Percentiles rank a stretch among this genome's conserved stretches.
Conservation (phyloP, 2,888 invertebrate species). For the Mythimna vitellina region DNA sequence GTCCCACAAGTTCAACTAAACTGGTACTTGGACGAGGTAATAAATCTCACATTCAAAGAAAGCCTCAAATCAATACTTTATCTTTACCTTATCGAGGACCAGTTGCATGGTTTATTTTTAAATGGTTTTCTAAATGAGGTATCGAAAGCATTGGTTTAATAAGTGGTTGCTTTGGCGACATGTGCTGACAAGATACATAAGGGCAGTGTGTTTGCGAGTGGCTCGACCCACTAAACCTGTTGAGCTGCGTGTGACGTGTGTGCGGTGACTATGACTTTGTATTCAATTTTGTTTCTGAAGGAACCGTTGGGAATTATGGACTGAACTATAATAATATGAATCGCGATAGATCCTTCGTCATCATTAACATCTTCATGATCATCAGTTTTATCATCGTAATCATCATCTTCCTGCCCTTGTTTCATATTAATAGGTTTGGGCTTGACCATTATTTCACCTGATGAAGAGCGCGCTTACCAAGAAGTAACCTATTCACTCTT, state of each 20-base stretch:
- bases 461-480: no score
- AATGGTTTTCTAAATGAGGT: conserved; percentile 63
- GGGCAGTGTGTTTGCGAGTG: conserved; percentile 75
- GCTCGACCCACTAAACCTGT: conserved; percentile 84
- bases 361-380: no score
- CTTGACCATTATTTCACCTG: no score
- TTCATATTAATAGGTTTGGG: no score
- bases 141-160: conserved; percentile 65
- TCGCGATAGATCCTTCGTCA: not conserved
- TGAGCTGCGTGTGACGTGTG: conserved; percentile 68
- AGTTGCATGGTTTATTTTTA: conserved; percentile 58
- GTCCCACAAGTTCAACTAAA: conserved; percentile 42
- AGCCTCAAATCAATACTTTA: conserved; percentile 43
- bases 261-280: conserved; percentile 69
- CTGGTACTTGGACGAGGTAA: conserved; percentile 23
- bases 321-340: not conserved
- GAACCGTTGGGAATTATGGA: not conserved
- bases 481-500: no score
- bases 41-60: conserved; percentile 54
- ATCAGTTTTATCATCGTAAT: no score
- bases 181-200: conserved; percentile 71
- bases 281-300: conserved; percentile 44
- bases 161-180: conserved; percentile 57
- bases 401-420: no score
- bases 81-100: conserved; percentile 47